These are phyloP conservation scores for Sapajus apella DNA, from an alignment of 2,113 vertebrate species.

Conservation along the genomic window DNA sequence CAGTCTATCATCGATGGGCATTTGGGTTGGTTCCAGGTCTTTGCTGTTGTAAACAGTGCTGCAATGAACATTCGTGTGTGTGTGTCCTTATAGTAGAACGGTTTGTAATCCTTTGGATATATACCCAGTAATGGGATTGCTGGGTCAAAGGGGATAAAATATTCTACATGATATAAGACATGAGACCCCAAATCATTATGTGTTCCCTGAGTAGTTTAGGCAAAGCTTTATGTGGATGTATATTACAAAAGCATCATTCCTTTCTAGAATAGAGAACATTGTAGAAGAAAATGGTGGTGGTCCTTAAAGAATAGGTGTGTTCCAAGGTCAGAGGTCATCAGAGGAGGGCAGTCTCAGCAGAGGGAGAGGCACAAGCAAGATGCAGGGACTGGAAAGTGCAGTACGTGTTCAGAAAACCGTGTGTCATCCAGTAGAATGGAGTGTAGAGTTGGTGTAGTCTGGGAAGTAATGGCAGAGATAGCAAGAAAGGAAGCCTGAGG, in stretches of 20 bases:
- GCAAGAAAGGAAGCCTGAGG: background rate
- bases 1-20: too few species aligned
- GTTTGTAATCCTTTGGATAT: too few species aligned
- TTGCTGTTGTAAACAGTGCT: too few species aligned
- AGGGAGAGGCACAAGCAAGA: background rate
- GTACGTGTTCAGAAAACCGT: background rate
- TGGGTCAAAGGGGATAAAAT: background rate
- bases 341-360: background rate
- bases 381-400: background rate
- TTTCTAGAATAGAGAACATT: background rate
- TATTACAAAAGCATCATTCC: background rate
- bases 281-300: background rate
- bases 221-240: background rate
- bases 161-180: background rate
- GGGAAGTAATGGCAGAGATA: background rate
- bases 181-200: background rate
- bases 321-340: background rate
- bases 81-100: too few species aligned
- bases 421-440: background rate
- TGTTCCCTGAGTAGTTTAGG: background rate
- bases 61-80: too few species aligned
- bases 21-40: too few species aligned
- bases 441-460: background rate
- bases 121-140: too few species aligned
- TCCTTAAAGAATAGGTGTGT: background rate